Percentiles rank a stretch among this genome's conserved stretches.
Evolutionary conservation across 2,113 vertebrate genomes (phyloP).

Genomic region (Rhipidura dahli): DNA sequence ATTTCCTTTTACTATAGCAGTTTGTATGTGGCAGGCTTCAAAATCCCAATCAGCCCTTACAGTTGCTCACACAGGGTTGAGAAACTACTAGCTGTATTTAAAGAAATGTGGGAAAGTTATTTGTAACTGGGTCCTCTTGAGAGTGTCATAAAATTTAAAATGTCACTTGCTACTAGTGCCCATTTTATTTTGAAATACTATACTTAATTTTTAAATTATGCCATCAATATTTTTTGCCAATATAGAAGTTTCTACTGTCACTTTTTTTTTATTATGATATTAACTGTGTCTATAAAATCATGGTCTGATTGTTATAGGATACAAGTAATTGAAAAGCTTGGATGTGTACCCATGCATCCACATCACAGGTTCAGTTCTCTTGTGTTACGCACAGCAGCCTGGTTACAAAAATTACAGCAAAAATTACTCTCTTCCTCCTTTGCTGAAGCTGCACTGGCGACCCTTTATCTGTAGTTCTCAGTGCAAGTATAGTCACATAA

Average conservation of each 20-base stretch:
- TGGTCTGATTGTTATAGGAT: neutral
- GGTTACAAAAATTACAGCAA: neutral
- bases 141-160: neutral
- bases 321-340: neutral
- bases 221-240: neutral
- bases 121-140: neutral
- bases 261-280: neutral
- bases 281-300: neutral
- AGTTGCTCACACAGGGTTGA: neutral
- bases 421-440: neutral
- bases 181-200: neutral
- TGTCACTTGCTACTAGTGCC: neutral
- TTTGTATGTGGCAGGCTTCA: conserved; percentile 8
- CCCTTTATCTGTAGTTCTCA: neutral
- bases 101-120: neutral
- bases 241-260: neutral
- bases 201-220: neutral
- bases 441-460: neutral
- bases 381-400: neutral
- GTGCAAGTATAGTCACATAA: neutral
- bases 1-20: conserved; percentile 42
- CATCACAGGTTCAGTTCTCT: neutral
- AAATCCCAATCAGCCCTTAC: conserved; percentile 10
- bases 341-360: neutral
- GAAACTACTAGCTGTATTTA: conserved; percentile 3